Evolutionary conservation across 2,113 vertebrate genomes (phyloP), one percentile per base, ranked within the genome.

Genomic region (Parus major): DNA sequence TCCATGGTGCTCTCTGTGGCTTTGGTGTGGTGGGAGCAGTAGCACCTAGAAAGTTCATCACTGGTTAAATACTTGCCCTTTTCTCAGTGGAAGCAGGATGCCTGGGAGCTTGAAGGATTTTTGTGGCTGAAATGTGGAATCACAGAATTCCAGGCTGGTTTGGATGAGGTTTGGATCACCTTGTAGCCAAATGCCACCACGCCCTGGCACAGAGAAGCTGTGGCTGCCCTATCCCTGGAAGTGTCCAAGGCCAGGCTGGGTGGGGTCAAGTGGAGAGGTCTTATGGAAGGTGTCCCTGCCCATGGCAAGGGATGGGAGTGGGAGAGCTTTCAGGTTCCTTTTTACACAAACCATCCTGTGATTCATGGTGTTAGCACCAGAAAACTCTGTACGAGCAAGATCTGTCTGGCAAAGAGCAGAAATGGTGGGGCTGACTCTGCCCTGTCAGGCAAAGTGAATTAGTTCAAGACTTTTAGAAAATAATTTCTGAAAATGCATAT

Each of bases 401-500:
- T 33, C 59, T 73, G 64, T 8, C 41, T 31, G 5, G 41, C 20
- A 47, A 57, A 60, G 42, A 63, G 46, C 55, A 36, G 57, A n/a
- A 49, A 10, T 27, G 61, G 15, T 33, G 57, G 53, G 35, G 14
- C 55, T 41, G 47, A 9, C n/a, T 31, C 33, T 21, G 16, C 33
- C 36, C 61, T 44, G 21, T 24, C 25, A 44, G 56, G 31, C 21
- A 21, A 53, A 53, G 36, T 36, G 28, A 13, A 53, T 19, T 23
- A 7, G 7, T 20, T 87, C 16, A 35, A 64, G 27, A 25, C 33
- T 68, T 79, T 79, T n/a, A 75, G 78, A 50, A 82, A 47, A 1
- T 0, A 41, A 2, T 78, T 64, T 80, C 25, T 50, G 84, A 47
- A 55, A 63, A 18, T 3, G 0, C 0, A 0, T 23, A 18, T 71